phyloP scores from a whole-genome alignment of 1,140 invertebrate species.

The Drosophila persimilis region DNA sequence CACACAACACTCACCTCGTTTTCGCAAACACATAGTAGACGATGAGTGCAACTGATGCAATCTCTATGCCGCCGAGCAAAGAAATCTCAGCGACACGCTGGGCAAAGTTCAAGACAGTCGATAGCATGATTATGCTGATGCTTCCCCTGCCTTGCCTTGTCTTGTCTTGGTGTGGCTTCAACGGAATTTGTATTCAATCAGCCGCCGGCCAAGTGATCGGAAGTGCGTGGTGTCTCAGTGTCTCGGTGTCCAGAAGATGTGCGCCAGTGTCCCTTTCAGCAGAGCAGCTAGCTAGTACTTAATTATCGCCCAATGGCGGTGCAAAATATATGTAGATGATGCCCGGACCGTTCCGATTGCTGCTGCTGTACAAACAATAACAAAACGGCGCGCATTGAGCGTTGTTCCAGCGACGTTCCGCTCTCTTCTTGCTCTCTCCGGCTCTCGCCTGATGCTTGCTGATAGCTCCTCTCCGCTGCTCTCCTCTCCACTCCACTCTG shows the following conservation, averaged over 20 bases:
- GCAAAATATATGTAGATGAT: conserved; percentile 50
- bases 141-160: conserved; percentile 6
- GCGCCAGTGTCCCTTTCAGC: conserved; percentile 25
- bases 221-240: conserved; percentile 20
- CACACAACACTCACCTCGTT: conserved; percentile 75
- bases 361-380: conserved; percentile 15
- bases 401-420: conserved; percentile 7
- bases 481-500: conserved; percentile 9
- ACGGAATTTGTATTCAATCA: conserved; percentile 30
- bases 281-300: too few relatives aligned
- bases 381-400: conserved; percentile 55
- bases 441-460: conserved; percentile 28
- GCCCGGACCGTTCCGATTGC: conserved; percentile 4
- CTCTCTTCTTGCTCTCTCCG: conserved; percentile 27
- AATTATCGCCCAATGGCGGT: conserved; percentile 12
- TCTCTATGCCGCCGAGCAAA: conserved; percentile 78
- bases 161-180: background rate
- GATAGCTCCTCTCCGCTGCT: conserved; percentile 37
- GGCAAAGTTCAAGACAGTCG: conserved; percentile 67
- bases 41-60: conserved; percentile 74
- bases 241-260: too few relatives aligned
- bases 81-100: conserved; percentile 77
- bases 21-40: conserved; percentile 80
- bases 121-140: conserved; percentile 49
- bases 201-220: conserved; percentile 49